Evolutionary conservation across 2,113 vertebrate genomes (phyloP).

Genomic region (Nesoenas mayeri): DNA sequence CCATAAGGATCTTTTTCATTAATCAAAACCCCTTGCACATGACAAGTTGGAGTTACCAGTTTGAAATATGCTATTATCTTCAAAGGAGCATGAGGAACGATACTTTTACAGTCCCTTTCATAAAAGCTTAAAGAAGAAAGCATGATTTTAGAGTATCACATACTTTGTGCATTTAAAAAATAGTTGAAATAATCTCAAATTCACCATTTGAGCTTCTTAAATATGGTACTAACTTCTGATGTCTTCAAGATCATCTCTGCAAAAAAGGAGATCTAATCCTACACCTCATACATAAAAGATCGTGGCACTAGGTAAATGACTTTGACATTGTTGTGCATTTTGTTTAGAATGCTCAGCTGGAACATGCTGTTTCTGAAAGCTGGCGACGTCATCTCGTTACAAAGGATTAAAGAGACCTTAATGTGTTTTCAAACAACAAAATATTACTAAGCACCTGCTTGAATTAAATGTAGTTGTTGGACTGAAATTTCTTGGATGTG

Average conservation of each 20-base stretch:
- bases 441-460: constrained; percentile 13
- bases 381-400: background rate
- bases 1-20: background rate
- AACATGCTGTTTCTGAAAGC: constrained; percentile 23
- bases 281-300: background rate
- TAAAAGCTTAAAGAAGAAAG: background rate
- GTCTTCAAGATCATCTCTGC: background rate
- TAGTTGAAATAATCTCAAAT: background rate
- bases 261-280: background rate
- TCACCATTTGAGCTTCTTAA: background rate
- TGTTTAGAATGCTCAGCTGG: constrained; percentile 8
- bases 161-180: background rate
- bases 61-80: background rate
- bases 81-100: background rate
- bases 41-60: background rate
- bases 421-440: constrained; percentile 4
- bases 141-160: background rate
- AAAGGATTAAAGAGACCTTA: background rate
- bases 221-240: background rate
- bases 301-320: background rate
- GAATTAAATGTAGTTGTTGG: constrained; percentile 12
- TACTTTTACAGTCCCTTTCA: background rate
- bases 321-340: background rate
- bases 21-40: background rate
- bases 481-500: constrained; percentile 25